phyloP scores from a whole-genome alignment of 2,888 invertebrate genomes.

The Drosophila mettleri region DNA sequence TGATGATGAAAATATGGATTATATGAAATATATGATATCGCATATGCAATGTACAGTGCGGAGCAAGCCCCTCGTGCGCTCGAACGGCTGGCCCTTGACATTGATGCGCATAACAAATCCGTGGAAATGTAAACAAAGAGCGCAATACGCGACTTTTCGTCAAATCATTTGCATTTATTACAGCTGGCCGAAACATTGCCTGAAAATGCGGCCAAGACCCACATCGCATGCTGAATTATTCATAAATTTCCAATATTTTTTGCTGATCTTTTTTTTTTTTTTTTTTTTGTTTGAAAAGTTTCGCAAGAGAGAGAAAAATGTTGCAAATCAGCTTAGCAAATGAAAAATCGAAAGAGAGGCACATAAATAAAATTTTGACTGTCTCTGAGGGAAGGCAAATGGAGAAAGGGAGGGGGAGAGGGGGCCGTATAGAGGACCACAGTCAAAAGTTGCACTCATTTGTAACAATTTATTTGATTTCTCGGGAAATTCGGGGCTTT shows the following conservation, averaged over 20 bases:
- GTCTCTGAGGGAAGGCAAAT: neutral
- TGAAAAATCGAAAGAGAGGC: conserved; percentile 65
- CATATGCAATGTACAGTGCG: conserved; percentile 13
- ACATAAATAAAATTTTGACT: conserved; percentile 53
- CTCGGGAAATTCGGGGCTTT: conserved; percentile 38
- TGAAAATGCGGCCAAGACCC: conserved; percentile 42
- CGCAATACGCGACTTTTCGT: conserved; percentile 65
- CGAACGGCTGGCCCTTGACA: conserved; percentile 40
- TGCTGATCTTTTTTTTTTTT: neutral
- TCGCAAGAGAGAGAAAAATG: conserved; percentile 21
- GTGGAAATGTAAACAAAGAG: conserved; percentile 64
- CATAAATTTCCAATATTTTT: conserved; percentile 49
- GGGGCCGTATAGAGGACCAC: neutral
- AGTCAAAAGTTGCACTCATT: conserved; percentile 76
- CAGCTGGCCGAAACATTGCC: conserved; percentile 27
- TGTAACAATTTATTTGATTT: conserved; percentile 80
- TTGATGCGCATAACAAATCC: conserved; percentile 62
- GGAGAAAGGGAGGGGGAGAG: too few species aligned
- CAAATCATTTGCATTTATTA: conserved; percentile 75
- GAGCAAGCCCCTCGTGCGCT: neutral
- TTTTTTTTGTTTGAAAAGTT: conserved; percentile 43
- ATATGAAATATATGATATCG: conserved; percentile 11
- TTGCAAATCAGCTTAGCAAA: conserved; percentile 75
- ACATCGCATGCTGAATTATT: conserved; percentile 71
- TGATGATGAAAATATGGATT: conserved; percentile 18